Conservation (phyloP, 2,888 invertebrate genomes). For the Athrips mouffetella region DNA sequence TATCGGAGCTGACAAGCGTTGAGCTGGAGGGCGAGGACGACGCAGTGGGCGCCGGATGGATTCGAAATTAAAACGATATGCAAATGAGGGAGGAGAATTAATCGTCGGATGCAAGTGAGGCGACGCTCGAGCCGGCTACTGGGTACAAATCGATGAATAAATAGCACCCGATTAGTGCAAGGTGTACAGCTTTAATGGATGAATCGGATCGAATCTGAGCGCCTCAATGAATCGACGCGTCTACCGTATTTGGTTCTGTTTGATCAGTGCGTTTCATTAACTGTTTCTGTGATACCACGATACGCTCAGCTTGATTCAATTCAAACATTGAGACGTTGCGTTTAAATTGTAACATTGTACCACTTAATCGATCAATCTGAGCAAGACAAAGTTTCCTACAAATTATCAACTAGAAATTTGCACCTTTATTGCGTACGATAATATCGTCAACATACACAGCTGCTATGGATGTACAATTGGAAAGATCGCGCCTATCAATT, state of each 20-base stretch:
- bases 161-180: slow-evolving; percentile 64
- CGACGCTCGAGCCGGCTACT: slow-evolving; percentile 59
- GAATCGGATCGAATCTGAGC: slow-evolving; percentile 54
- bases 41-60: slow-evolving; percentile 69
- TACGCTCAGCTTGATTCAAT: slow-evolving; percentile 26
- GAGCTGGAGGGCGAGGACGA: slow-evolving; percentile 62
- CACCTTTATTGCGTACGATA: no score
- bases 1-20: slow-evolving; percentile 62
- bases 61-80: slow-evolving; percentile 74
- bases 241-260: slow-evolving; percentile 51
- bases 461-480: no score
- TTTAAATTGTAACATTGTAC: not conserved
- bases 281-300: slow-evolving; percentile 37
- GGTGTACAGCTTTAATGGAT: slow-evolving; percentile 58
- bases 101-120: slow-evolving; percentile 64
- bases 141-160: slow-evolving; percentile 72
- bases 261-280: slow-evolving; percentile 48
- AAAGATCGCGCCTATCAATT: slow-evolving; percentile 18
- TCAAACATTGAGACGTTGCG: not conserved
- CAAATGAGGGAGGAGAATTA: slow-evolving; percentile 67
- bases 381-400: no score
- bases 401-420: no score
- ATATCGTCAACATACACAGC: no score
- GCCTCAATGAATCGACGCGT: slow-evolving; percentile 53
- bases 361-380: not conserved